phyloP scores from a whole-genome alignment of 2,888 invertebrate genomes.

The Melangyna quadrimaculata region DNA sequence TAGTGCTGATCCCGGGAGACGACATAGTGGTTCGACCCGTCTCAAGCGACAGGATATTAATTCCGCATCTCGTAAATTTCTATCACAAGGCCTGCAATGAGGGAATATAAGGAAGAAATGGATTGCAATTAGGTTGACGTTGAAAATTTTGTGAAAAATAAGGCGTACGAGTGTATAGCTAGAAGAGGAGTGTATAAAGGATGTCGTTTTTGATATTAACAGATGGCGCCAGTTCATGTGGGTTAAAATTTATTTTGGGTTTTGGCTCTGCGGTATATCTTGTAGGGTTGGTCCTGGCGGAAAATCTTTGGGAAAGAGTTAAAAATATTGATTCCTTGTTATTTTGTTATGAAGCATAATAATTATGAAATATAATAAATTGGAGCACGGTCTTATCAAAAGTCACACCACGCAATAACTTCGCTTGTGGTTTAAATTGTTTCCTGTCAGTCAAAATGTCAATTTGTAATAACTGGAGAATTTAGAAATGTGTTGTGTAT shows the following conservation, averaged over 20 bases:
- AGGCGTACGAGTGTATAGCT: neutral
- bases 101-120: neutral
- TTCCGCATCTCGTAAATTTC: constrained; percentile 88
- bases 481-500: no score
- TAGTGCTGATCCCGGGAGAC: constrained; percentile 86
- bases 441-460: neutral
- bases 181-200: neutral
- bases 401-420: neutral
- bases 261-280: neutral
- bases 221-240: constrained; percentile 9
- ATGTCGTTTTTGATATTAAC: constrained; percentile 17
- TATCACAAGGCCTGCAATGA: constrained; percentile 85
- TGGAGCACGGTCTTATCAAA: neutral
- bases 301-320: neutral
- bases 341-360: neutral
- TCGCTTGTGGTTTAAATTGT: neutral
- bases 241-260: neutral
- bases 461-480: neutral
- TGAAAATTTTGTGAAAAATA: neutral
- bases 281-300: neutral
- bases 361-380: constrained; percentile 21
- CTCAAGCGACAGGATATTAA: constrained; percentile 86
- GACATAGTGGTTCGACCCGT: constrained; percentile 84
- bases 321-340: constrained; percentile 28
- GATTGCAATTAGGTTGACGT: constrained; percentile 34